Percentiles rank a stretch among this genome's conserved stretches.
Conservation (phyloP, 2,888 invertebrate genomes). For the Trichopria drosophilae region DNA sequence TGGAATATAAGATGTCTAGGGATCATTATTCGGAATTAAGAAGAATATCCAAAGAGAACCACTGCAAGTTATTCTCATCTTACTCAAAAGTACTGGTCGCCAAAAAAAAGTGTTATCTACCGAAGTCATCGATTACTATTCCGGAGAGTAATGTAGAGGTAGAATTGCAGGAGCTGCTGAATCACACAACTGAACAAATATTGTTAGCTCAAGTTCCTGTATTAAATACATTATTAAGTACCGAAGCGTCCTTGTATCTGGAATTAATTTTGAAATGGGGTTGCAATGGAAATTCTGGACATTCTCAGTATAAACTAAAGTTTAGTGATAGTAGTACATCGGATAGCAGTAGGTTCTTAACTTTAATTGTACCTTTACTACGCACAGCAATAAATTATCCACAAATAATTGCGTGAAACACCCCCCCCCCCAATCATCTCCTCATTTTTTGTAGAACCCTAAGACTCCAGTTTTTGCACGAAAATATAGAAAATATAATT, state of each 20-base stretch:
- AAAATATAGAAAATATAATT: neutral
- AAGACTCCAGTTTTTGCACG: conserved; percentile 1
- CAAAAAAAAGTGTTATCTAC: neutral
- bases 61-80: too few relatives aligned
- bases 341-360: too few relatives aligned
- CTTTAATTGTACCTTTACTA: too few relatives aligned
- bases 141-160: neutral
- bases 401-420: neutral
- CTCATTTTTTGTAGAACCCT: neutral
- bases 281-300: too few relatives aligned
- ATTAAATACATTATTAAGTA: neutral
- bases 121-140: neutral
- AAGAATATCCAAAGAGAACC: too few relatives aligned
- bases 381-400: too few relatives aligned
- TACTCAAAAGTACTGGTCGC: neutral
- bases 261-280: too few relatives aligned
- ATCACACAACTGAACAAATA: neutral
- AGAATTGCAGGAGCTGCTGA: neutral
- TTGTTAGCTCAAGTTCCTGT: neutral
- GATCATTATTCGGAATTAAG: too few relatives aligned
- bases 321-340: too few relatives aligned
- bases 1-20: too few relatives aligned
- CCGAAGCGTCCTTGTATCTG: too few relatives aligned
- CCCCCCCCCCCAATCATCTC: neutral
- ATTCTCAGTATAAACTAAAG: too few relatives aligned